A percentile compares a stretch with the other conserved stretches of the same genome.
These are phyloP conservation scores for Simalia tracyae DNA, from an alignment of 2,797 vertebrate genomes.

Conservation along the genomic window DNA sequence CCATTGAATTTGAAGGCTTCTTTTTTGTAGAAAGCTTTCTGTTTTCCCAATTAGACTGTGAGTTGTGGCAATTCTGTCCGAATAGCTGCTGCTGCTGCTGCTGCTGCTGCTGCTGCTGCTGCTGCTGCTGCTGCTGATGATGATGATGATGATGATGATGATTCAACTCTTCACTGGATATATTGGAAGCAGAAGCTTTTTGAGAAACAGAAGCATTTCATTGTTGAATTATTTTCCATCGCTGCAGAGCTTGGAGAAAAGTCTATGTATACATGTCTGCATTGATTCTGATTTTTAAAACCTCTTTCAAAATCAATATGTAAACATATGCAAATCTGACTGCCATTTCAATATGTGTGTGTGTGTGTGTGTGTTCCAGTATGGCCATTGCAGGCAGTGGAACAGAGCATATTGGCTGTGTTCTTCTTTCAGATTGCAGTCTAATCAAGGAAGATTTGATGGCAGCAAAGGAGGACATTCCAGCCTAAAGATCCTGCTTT, in stretches of 20 bases:
- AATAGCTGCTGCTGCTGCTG: neutral
- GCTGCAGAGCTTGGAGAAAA: fast-evolving
- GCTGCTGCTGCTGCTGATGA: neutral
- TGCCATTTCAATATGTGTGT: too few species aligned
- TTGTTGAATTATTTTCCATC: conserved; percentile 5
- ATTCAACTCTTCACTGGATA: neutral
- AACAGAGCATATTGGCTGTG: too few species aligned
- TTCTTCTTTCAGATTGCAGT: too few species aligned
- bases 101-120: too few species aligned
- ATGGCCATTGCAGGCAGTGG: too few species aligned
- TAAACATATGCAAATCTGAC: too few species aligned
- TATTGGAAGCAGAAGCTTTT: neutral
- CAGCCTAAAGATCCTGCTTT: too few species aligned
- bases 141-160: too few species aligned
- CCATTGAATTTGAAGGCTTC: neutral
- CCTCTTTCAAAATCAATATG: too few species aligned
- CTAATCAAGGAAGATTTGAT: too few species aligned
- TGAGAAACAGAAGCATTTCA: neutral
- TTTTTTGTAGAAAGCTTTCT: conserved; percentile 21
- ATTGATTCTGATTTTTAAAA: neutral
- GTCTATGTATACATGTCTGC: neutral
- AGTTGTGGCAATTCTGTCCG: neutral
- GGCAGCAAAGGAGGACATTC: too few species aligned
- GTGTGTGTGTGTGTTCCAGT: too few species aligned
- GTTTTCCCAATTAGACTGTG: conserved; percentile 1